Evolutionary conservation across 1,140 invertebrate genomes (phyloP).

Genomic region (Apis laboriosa): DNA sequence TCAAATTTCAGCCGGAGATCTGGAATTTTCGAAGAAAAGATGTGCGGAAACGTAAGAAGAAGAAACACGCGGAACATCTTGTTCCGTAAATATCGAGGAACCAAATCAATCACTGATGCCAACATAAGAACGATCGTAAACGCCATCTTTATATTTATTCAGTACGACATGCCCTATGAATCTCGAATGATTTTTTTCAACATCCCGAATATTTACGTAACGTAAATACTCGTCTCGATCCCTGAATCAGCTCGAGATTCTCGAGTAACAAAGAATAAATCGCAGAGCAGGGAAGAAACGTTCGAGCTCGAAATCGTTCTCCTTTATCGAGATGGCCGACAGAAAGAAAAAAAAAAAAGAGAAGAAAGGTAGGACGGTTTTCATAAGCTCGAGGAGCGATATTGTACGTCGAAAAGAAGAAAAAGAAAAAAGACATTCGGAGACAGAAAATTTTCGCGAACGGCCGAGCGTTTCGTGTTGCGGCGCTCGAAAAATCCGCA

Average conservation of each 20-base stretch:
- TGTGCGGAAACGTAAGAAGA: no score
- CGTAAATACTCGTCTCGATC: no score
- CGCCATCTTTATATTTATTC: no score
- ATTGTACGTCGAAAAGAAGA: neutral
- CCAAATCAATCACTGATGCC: no score
- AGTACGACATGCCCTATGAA: no score
- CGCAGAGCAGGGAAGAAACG: neutral
- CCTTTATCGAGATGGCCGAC: neutral
- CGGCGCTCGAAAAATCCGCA: slow-evolving; percentile 45
- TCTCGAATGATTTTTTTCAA: no score
- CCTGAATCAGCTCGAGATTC: neutral
- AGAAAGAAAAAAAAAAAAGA: neutral
- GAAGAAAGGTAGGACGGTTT: neutral
- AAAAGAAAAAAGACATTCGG: neutral
- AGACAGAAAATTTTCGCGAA: slow-evolving; percentile 37
- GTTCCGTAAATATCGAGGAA: no score
- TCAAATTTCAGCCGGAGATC: no score
- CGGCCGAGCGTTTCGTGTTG: slow-evolving; percentile 2
- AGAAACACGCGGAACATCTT: no score
- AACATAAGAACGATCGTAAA: no score
- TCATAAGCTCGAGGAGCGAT: slow-evolving; percentile 7
- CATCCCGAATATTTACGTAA: no score
- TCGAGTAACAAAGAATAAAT: neutral
- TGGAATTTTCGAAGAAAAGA: no score
- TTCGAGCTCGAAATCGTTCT: neutral